Evolutionary conservation across 2,797 vertebrate species (phyloP).

Genomic region (Epinephelus malabaricus): DNA sequence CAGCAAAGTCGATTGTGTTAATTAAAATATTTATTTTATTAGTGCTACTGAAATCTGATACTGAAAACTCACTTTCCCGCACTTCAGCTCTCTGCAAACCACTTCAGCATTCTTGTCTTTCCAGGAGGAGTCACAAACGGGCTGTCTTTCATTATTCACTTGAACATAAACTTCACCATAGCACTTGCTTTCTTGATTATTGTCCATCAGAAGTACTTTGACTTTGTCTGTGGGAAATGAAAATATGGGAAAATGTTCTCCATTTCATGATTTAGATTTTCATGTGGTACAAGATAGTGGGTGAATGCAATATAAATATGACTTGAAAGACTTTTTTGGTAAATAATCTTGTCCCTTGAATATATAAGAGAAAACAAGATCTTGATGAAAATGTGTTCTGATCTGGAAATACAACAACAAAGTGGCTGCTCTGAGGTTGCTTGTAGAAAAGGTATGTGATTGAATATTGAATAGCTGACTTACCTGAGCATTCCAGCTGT

Average conservation of each 20-base stretch:
- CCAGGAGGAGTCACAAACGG: slow-evolving; percentile 44
- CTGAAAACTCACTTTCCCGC: slow-evolving; percentile 46
- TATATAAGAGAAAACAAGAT: background rate
- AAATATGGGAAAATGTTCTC: background rate
- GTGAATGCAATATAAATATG: background rate
- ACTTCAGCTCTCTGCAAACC: slow-evolving; percentile 74
- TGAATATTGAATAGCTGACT: background rate
- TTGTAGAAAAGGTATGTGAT: background rate
- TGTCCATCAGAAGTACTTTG: background rate
- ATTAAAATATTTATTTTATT: background rate
- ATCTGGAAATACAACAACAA: background rate
- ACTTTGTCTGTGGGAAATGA: slow-evolving; percentile 40
- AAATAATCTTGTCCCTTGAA: background rate
- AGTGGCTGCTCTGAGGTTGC: background rate
- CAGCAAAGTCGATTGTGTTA: no score
- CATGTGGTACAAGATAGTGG: background rate
- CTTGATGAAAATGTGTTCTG: background rate
- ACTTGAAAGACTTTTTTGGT: background rate
- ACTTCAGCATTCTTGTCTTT: fast-evolving
- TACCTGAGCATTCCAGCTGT: slow-evolving; percentile 75
- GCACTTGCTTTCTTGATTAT: fast-evolving
- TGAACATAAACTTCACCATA: slow-evolving; percentile 57
- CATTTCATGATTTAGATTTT: background rate
- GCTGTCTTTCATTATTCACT: fast-evolving
- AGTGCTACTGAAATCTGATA: background rate